A percentile compares a stretch with the other conserved stretches of the same genome.
Conservation (phyloP, 1,140 invertebrate genomes). For the Drosophila pruinosa region DNA sequence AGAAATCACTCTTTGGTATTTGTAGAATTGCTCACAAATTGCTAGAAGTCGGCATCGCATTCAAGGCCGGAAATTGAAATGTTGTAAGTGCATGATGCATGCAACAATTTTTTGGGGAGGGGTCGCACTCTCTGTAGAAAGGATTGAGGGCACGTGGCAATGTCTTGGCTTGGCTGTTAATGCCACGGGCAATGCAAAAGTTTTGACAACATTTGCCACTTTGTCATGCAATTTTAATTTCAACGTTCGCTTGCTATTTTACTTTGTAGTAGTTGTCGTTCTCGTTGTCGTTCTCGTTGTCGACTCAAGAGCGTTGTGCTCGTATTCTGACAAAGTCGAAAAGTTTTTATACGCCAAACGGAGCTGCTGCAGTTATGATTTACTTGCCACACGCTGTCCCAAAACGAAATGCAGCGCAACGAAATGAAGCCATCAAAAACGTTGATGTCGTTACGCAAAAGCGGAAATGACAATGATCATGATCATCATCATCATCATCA, state of each 20-base stretch:
- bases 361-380: slow-evolving; percentile 56
- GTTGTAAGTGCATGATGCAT: slow-evolving; percentile 33
- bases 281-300: no score
- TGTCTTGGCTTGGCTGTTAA: slow-evolving; percentile 17
- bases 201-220: slow-evolving; percentile 78
- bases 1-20: slow-evolving; percentile 31
- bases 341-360: slow-evolving; percentile 62
- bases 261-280: slow-evolving; percentile 59
- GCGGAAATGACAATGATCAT: slow-evolving; percentile 78
- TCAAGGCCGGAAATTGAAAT: slow-evolving; percentile 63
- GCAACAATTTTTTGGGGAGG: slow-evolving; percentile 21
- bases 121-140: slow-evolving; percentile 5
- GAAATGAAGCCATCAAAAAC: slow-evolving; percentile 79
- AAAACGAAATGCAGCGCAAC: slow-evolving; percentile 50
- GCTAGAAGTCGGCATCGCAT: slow-evolving; percentile 24
- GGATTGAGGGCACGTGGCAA: slow-evolving; percentile 37
- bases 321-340: slow-evolving; percentile 76
- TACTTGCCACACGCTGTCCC: slow-evolving; percentile 56
- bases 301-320: slow-evolving; percentile 45
- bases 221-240: slow-evolving; percentile 79
- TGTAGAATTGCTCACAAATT: slow-evolving; percentile 9
- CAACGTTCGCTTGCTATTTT: slow-evolving; percentile 47
- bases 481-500: slow-evolving; percentile 4
- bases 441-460: slow-evolving; percentile 78
- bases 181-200: slow-evolving; percentile 52